Percentiles rank a stretch among this genome's conserved stretches.
Conservation (phyloP, 2,888 invertebrate species). For the Dorcus parallelipipedus region DNA sequence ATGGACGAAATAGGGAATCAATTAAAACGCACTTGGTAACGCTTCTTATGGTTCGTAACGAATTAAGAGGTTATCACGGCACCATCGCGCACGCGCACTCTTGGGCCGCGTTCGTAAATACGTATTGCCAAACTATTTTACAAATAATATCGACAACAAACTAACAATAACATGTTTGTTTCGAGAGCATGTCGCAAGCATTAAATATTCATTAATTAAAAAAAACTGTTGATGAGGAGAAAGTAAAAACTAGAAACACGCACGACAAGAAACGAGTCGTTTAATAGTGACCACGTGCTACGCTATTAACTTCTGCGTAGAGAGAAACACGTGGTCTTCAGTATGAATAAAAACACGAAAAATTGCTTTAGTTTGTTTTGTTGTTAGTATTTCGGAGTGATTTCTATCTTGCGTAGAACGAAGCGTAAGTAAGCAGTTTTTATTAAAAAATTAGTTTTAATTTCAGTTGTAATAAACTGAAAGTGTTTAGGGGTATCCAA, state of each 20-base stretch:
- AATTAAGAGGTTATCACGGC: not conserved
- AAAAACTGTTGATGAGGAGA: not conserved
- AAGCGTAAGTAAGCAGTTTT: no score
- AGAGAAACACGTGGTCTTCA: no score
- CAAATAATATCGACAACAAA: not conserved
- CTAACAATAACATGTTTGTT: conserved; percentile 13
- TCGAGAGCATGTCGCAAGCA: not conserved
- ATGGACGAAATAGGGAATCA: not conserved
- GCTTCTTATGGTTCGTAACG: not conserved
- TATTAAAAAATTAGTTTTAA: no score
- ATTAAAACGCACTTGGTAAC: not conserved
- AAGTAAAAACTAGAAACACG: not conserved
- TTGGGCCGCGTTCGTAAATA: not conserved
- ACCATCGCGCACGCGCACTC: not conserved
- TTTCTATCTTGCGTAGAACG: no score
- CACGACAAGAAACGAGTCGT: not conserved
- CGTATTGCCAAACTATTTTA: not conserved
- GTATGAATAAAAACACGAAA: no score
- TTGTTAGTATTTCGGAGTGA: no score
- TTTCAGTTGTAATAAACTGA: no score
- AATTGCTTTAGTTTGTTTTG: no score
- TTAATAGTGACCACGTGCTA: not conserved
- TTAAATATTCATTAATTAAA: not conserved
- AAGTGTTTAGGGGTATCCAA: no score
- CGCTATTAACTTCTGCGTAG: no score